phyloP scores from a whole-genome alignment of 2,888 invertebrate genomes.

The Phortica magna region DNA sequence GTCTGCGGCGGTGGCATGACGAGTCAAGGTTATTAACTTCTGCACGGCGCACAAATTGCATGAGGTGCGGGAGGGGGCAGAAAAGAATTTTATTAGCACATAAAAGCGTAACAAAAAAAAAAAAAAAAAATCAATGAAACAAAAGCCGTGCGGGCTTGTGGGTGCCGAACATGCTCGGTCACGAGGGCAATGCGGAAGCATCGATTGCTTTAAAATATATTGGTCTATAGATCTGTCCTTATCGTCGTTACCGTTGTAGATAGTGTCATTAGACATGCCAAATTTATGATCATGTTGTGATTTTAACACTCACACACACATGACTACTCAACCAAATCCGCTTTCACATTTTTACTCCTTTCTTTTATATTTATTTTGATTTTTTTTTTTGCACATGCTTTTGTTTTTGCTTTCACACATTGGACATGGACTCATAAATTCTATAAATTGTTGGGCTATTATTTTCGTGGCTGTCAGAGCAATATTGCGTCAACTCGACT shows the following conservation, averaged over 20 bases:
- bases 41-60: conserved; percentile 29
- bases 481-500: conserved; percentile 63
- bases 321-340: conserved; percentile 15
- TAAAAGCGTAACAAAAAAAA: conserved; percentile 46
- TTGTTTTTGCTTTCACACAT: conserved; percentile 30
- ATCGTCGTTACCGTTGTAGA: conserved; percentile 37
- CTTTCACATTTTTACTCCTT: conserved; percentile 36
- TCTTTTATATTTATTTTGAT: conserved; percentile 33
- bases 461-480: conserved; percentile 73
- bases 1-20: conserved; percentile 55
- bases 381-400: conserved; percentile 25
- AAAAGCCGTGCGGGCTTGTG: conserved; percentile 42
- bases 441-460: conserved; percentile 74
- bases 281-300: conserved; percentile 75
- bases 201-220: conserved; percentile 3
- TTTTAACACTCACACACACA: conserved; percentile 41
- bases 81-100: conserved; percentile 56
- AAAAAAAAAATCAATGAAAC: conserved; percentile 55
- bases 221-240: conserved; percentile 25
- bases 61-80: neutral
- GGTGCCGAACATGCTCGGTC: neutral
- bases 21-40: conserved; percentile 50
- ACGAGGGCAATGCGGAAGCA: neutral
- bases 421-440: conserved; percentile 65
- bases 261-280: conserved; percentile 74